phyloP scores from a whole-genome alignment of 2,113 vertebrate species.

The Anarrhichthys ocellatus region DNA sequence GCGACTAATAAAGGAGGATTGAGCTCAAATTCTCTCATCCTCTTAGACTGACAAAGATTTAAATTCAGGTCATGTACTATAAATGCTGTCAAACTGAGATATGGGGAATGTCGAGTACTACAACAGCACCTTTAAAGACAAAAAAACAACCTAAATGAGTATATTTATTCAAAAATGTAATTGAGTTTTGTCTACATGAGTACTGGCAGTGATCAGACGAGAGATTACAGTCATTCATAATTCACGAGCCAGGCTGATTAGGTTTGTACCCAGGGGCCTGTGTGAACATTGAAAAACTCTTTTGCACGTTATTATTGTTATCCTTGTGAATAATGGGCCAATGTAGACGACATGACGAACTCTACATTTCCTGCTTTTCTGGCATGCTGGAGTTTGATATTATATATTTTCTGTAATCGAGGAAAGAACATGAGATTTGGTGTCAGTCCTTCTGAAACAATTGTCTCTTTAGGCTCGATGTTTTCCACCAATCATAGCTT shows the following conservation, averaged over 20 bases:
- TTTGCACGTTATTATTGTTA: conserved; percentile 14
- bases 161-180: conserved; percentile 33
- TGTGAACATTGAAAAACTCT: conserved; percentile 45
- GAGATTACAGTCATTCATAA: conserved; percentile 62
- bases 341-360: background rate
- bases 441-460: background rate
- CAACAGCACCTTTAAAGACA: background rate
- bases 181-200: conserved; percentile 42
- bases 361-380: background rate
- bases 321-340: background rate
- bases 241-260: conserved; percentile 65
- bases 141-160: conserved; percentile 4
- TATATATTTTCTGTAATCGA: background rate
- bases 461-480: background rate
- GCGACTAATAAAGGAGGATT: background rate
- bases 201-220: conserved; percentile 39
- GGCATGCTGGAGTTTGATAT: background rate
- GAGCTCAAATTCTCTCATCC: background rate
- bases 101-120: background rate
- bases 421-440: background rate
- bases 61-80: background rate
- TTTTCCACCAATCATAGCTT: background rate
- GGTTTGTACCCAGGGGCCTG: conserved; percentile 38
- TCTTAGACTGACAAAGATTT: background rate
- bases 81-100: background rate